phyloP scores from a whole-genome alignment of 2,888 invertebrate genomes.

The Adelognathus sp. region DNA sequence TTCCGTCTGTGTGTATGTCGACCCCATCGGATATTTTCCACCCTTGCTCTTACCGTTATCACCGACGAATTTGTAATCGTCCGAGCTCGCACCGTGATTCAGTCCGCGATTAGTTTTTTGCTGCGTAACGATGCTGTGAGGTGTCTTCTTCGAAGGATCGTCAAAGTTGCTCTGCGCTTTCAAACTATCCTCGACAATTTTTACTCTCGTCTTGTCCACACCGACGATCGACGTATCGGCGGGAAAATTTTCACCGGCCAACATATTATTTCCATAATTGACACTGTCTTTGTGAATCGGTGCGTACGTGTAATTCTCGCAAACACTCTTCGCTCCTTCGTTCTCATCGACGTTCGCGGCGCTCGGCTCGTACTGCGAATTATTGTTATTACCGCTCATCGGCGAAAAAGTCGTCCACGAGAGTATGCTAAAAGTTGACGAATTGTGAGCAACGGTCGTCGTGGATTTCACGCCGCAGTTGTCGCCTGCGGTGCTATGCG shows the following conservation, averaged over 20 bases:
- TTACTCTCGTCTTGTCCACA: conserved; percentile 73
- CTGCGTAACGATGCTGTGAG: conserved; percentile 62
- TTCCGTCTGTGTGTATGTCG: conserved; percentile 76
- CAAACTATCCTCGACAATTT: conserved; percentile 67
- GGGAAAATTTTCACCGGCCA: conserved; percentile 66
- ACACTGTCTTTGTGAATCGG: conserved; percentile 73
- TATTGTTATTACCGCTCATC: conserved; percentile 63
- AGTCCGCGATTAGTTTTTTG: conserved; percentile 66
- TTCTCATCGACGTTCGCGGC: conserved; percentile 63
- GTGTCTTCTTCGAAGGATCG: conserved; percentile 71
- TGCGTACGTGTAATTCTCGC: conserved; percentile 75
- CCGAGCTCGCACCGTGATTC: conserved; percentile 57
- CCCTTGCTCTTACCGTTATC: conserved; percentile 73
- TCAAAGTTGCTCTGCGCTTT: conserved; percentile 63
- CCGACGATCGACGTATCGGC: conserved; percentile 58
- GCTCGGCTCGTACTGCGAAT: conserved; percentile 67
- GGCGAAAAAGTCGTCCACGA: conserved; percentile 80
- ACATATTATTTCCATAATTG: conserved; percentile 64
- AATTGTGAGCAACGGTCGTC: conserved; percentile 77
- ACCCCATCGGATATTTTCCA: conserved; percentile 73
- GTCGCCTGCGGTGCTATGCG: conserved; percentile 68
- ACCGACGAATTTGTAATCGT: conserved; percentile 71
- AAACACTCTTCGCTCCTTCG: conserved; percentile 72
- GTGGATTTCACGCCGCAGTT: conserved; percentile 73
- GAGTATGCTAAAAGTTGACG: conserved; percentile 79